Evolutionary conservation across 2,113 vertebrate species (phyloP).

Genomic region (Merops nubicus): DNA sequence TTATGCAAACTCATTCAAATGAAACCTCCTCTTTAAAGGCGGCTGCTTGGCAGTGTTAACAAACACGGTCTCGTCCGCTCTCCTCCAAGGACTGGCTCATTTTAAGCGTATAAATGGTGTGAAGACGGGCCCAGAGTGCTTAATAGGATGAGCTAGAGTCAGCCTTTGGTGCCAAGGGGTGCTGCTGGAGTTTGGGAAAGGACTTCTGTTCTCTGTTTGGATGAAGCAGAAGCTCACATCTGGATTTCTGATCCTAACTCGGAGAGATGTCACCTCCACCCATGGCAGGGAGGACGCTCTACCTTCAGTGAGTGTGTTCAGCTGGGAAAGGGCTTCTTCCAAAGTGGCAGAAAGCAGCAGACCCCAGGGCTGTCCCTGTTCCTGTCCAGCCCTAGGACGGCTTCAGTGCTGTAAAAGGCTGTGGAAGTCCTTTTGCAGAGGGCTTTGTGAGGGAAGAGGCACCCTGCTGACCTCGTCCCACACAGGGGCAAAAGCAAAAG

Average conservation of each 20-base stretch:
- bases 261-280: neutral
- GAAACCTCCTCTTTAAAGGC: conserved; percentile 19
- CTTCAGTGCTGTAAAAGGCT: rapidly evolving
- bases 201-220: neutral
- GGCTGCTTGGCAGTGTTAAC: conserved; percentile 30
- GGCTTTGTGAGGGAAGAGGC: neutral
- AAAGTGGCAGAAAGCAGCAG: rapidly evolving
- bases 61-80: neutral
- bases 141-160: neutral
- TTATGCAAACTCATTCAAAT: conserved; percentile 59
- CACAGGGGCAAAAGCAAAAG: rapidly evolving
- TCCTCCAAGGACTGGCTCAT: neutral
- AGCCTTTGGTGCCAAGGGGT: neutral
- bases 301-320: neutral
- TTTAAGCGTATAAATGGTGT: neutral
- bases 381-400: neutral
- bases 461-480: rapidly evolving
- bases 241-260: neutral
- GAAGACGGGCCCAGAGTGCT: neutral
- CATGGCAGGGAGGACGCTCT: neutral
- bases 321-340: neutral
- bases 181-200: neutral
- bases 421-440: neutral
- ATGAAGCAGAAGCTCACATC: neutral
- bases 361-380: neutral